Conservation (phyloP, 2,113 vertebrate species). For the Manacus vitellinus region DNA sequence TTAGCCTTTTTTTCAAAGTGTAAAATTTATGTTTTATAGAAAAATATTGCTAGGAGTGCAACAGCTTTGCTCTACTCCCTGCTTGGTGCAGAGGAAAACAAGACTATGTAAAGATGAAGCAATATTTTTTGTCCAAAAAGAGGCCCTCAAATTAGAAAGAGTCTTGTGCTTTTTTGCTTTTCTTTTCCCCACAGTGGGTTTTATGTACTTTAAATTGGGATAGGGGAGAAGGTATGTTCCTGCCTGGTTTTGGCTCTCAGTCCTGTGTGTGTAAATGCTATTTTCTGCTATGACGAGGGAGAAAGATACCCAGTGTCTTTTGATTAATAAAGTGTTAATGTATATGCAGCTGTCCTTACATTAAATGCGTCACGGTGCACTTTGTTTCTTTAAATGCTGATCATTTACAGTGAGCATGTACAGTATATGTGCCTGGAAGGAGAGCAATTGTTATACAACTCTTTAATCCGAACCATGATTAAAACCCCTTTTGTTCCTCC, state of each 20-base stretch:
- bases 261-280: not conserved
- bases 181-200: not conserved
- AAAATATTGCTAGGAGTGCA: constrained; percentile 18
- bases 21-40: constrained; percentile 22
- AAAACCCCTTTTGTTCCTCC: constrained; percentile 63
- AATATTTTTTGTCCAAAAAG: not conserved
- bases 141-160: not conserved
- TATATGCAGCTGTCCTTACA: constrained; percentile 32
- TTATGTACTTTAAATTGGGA: not conserved
- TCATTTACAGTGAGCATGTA: constrained; percentile 34
- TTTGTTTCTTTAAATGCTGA: constrained; percentile 51
- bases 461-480: constrained; percentile 59
- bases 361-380: not conserved
- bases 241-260: not conserved
- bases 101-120: not conserved
- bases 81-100: not conserved
- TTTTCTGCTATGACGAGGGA: not conserved
- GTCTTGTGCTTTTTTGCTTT: not conserved
- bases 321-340: constrained; percentile 30
- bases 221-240: not conserved
- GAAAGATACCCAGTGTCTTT: not conserved
- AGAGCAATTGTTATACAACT: constrained; percentile 60
- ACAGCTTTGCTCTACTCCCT: constrained; percentile 29
- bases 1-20: constrained; percentile 61
- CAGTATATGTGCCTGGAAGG: constrained; percentile 61